phyloP scores from a whole-genome alignment of 2,113 vertebrate species.

The Gopherus evgoodei region DNA sequence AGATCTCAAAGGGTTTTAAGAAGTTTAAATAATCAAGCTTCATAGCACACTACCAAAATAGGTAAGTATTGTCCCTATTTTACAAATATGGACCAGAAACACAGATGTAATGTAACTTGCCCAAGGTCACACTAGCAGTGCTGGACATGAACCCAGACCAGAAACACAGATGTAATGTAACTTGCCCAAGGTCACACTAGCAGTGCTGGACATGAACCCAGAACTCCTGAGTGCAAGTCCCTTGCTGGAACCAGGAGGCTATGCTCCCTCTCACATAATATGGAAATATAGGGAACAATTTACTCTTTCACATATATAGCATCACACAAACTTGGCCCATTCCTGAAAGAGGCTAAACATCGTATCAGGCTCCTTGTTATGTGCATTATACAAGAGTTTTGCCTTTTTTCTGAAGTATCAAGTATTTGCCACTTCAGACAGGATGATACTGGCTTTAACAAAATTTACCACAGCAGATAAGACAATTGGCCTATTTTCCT shows the following conservation, averaged over 20 bases:
- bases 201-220: not conserved
- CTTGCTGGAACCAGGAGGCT: fast-evolving
- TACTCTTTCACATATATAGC: not conserved
- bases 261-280: not conserved
- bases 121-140: not conserved
- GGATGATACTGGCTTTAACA: not conserved
- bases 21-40: not conserved
- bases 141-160: not conserved
- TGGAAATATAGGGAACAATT: not conserved
- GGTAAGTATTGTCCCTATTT: not conserved
- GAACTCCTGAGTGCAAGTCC: not conserved
- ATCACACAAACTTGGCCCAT: fast-evolving
- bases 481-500: not conserved
- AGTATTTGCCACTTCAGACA: not conserved
- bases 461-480: not conserved
- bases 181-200: not conserved
- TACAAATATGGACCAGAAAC: not conserved
- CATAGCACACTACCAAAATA: not conserved
- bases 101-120: not conserved
- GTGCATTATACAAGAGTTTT: not conserved
- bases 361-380: not conserved
- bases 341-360: not conserved
- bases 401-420: constrained; percentile 15
- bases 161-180: not conserved
- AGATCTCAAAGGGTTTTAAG: not conserved